Evolutionary conservation across 2,888 invertebrate species (phyloP), one percentile per base, ranked within the genome.

Genomic region (Harpagoxenus sublaevis): DNA sequence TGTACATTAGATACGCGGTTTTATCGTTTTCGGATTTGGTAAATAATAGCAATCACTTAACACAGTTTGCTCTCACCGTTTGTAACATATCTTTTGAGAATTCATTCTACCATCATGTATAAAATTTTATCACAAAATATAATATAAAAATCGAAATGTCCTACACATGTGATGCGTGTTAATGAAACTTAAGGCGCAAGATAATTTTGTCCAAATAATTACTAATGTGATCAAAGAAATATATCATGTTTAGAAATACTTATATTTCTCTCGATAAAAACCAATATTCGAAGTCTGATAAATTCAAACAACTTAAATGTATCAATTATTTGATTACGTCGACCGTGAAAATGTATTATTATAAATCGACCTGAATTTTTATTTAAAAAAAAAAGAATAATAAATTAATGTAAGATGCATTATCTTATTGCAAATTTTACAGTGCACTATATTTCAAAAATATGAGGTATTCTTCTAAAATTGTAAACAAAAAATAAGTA

Each of bases 11-110:
- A 81, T 78, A 73, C 53, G 9, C n/a, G 10, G 9, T 55, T 86
- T 86, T 86, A 84, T 86, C 79, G 68, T 28, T 87, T 84, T 60
- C 63, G 31, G 57, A 57, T 68, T 86, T 57, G 18, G 23, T 55
- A 48, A 31, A 15, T 23, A 15, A 66, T 63, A 35, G 18, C 31
- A 23, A 53, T 55, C 45, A n/a, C 2, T 63, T 57, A 28, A 18
- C 6, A 31, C 18, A n/a, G 65, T 63, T 62, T 10, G 12, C n/a
- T 39, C 8, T 39, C 3, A 18, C 12, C 9, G 15, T 35, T 12
- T 18, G n/a, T 10, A 35, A 15, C 15, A n/a, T 51, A 74, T 74
- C 28, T 28, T 28, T 60, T 23, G 12, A n/a, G 15, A 63, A 28
- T 31, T 62, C 1, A 63, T 10, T 63, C 35, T 39, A 12, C 3